These are phyloP conservation scores for Anticlea derivata DNA, from an alignment of 2,888 invertebrate species.

Conservation along the genomic window DNA sequence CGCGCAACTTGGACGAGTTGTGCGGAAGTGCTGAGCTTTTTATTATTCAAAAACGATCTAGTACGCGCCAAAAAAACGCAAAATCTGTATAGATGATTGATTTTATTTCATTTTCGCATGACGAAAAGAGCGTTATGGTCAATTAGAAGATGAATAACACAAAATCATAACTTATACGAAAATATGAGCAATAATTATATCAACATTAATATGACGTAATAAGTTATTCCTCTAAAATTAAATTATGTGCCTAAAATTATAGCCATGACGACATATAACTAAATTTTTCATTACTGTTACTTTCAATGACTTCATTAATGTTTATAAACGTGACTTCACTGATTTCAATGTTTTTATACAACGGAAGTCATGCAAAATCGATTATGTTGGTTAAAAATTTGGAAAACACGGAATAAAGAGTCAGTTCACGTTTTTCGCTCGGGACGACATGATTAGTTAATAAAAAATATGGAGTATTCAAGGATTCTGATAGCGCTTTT, in stretches of 20 bases:
- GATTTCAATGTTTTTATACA: slow-evolving; percentile 12
- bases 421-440: background rate
- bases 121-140: too few relatives aligned
- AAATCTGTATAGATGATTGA: too few relatives aligned
- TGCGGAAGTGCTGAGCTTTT: too few relatives aligned
- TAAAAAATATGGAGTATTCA: slow-evolving; percentile 3
- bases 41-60: too few relatives aligned
- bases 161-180: too few relatives aligned
- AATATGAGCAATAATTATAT: too few relatives aligned
- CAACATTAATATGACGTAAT: too few relatives aligned
- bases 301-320: background rate
- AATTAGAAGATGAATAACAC: too few relatives aligned
- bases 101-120: too few relatives aligned
- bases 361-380: slow-evolving; percentile 14
- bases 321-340: slow-evolving; percentile 12
- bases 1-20: too few relatives aligned
- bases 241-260: background rate
- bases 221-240: too few relatives aligned
- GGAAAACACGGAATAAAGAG: background rate
- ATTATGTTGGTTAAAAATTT: slow-evolving; percentile 3
- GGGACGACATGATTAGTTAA: background rate
- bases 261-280: slow-evolving; percentile 1
- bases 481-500: slow-evolving; percentile 4
- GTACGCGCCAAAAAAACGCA: too few relatives aligned
- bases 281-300: background rate